Evolutionary conservation across 2,888 invertebrate genomes (phyloP), one percentile per base, ranked within the genome.

Genomic region (Drosophila parthenogenetica): DNA sequence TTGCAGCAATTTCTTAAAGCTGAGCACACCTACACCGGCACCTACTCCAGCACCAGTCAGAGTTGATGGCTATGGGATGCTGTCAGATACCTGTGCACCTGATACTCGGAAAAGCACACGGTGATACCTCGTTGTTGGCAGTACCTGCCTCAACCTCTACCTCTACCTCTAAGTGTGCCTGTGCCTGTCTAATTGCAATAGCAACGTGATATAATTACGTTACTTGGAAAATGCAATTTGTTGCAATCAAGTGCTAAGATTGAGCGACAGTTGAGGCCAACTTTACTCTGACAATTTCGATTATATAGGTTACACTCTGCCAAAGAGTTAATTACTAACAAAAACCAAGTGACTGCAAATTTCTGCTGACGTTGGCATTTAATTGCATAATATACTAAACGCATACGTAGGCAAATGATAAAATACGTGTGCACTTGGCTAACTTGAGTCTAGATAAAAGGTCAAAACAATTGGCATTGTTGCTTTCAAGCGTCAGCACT

Each of bases 181-280:
- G 55, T 3, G 50, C 25, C 39, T 42, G 32, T 46, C 68, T 82
- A 82, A 83, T 88, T 83, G 87, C 81, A 80, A 74, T 61, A 74
- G 79, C 75, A 79, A 75, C 57, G 40, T 77, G 65, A 77, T 86
- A 67, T 83, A 88, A 83, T 83, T 83, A 70, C 59, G 71, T 86
- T 86, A 68, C 50, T 49, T 48, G 67, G 58, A 53, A 77, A 83
- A 86, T 77, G 65, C 72, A 88, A 83, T 83, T 83, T 86, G 64
- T 72, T 77, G 78, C 78, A 74, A 74, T 72, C 75, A 73, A 67
- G 40, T 66, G 83, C 69, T 55, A 60, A 66, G 48, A 65, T 67
- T 68, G 58, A 69, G 67, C 42, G 60, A 45, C 51, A 55, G 50
- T 50, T 53, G 22, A 17, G 35, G 13, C 53, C 54, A 58, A 53